Evolutionary conservation across 1,140 invertebrate species (phyloP), one percentile per base, ranked within the genome.

Genomic region (Microvelia longipes): DNA sequence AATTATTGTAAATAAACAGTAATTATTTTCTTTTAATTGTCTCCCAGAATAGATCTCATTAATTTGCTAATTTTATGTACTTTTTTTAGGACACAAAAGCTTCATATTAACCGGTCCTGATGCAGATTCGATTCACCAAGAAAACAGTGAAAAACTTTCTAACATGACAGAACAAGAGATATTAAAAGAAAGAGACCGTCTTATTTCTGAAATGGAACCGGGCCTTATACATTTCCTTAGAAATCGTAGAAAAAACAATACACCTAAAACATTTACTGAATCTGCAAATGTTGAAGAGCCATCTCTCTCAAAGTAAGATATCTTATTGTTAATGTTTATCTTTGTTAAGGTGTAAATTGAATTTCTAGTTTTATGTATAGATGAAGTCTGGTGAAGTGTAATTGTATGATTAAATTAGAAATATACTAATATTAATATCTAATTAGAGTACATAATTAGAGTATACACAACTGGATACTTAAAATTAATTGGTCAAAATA

Each of bases 91-190:
- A 71, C 69, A 72, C 14, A 74, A 77, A 73, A 87, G 85, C 76
- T 80, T 77, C 65, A 80, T 87, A 62, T n/a, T 88, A 29, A 77
- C 78, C 62, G 83, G 83, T 27, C 69, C 76, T 19, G 83, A 85
- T 73, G 81, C 83, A 28, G 77, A 83, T 66, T 80, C 82, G 71
- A 90, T 94, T 74, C 90, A 94, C 74, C 76, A 82, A 72, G 86
- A 90, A 79, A 95, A 94, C 80, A 26, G 89, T 0, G 77, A 85
- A 75, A 79, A 84, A 70, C 75, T 95, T 1, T 80, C 80, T 30
- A 76, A 82, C 75, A 91, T 95, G 89, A 84, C 83, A 1, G 77
- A 85, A 71, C 82, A 87, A 70, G 88, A 96, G 76, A 93, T 95
- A 73, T 74, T 90, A 25, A 80, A 83, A 67, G 91, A 93, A 79